These are phyloP conservation scores for Excalfactoria chinensis DNA, from an alignment of 2,113 vertebrate species.

Conservation along the genomic window DNA sequence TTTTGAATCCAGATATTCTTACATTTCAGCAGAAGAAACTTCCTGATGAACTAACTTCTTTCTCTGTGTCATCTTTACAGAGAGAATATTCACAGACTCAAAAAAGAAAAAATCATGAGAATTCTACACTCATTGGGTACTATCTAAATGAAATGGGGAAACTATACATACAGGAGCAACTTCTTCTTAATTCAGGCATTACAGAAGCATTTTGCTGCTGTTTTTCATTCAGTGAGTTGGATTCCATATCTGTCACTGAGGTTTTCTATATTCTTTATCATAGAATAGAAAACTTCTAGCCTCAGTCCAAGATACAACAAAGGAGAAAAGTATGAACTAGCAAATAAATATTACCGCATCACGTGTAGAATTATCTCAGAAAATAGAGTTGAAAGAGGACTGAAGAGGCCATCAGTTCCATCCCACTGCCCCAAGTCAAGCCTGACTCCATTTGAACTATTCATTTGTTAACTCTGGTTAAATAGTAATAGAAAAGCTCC, in stretches of 20 bases:
- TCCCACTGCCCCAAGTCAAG: neutral
- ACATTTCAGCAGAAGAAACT: neutral
- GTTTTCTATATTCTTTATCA: neutral
- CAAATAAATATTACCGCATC: neutral
- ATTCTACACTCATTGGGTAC: neutral
- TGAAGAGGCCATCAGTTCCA: neutral
- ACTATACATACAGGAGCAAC: neutral
- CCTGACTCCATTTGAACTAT: neutral
- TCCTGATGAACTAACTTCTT: neutral
- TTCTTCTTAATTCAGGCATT: neutral
- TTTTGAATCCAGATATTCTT: neutral
- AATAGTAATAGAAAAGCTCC: neutral
- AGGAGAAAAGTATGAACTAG: neutral
- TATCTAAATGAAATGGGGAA: neutral
- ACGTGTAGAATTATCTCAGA: neutral
- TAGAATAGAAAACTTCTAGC: neutral
- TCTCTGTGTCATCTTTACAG: neutral
- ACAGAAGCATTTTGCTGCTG: neutral
- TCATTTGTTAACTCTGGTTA: neutral
- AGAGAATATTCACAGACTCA: neutral
- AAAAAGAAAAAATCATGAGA: neutral
- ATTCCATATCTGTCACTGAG: neutral
- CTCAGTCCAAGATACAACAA: neutral
- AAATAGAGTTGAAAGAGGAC: neutral
- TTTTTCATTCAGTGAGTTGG: neutral